Evolutionary conservation across 2,797 vertebrate species (phyloP).

Genomic region (Chelonia mydas): DNA sequence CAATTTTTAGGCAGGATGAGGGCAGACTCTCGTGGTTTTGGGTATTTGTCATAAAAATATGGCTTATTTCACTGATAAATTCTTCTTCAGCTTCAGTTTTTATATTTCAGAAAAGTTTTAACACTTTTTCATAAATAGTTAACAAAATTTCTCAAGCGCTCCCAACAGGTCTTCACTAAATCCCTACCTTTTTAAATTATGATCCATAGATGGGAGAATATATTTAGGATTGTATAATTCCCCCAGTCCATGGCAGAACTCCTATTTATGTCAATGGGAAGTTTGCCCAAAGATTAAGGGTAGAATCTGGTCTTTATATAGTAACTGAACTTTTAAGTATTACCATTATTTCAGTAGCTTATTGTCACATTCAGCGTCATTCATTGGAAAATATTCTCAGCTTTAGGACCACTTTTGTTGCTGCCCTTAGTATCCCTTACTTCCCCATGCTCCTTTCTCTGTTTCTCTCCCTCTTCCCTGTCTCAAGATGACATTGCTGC

Average conservation of each 20-base stretch:
- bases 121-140: background rate
- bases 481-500: background rate
- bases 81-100: background rate
- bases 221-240: background rate
- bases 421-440: background rate
- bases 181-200: background rate
- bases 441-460: background rate
- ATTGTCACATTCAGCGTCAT: background rate
- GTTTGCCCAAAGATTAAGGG: background rate
- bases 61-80: background rate
- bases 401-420: background rate
- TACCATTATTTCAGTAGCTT: background rate
- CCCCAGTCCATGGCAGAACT: background rate
- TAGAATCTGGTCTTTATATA: background rate
- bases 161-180: background rate
- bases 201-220: background rate
- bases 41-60: background rate
- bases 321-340: background rate
- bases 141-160: background rate
- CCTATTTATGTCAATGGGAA: background rate
- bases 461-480: background rate
- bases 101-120: background rate
- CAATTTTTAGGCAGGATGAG: background rate
- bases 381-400: background rate
- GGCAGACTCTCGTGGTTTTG: background rate